Evolutionary conservation across 2,797 vertebrate genomes (phyloP), one percentile per base, ranked within the genome.

Genomic region (Gadopsis bispinosus): DNA sequence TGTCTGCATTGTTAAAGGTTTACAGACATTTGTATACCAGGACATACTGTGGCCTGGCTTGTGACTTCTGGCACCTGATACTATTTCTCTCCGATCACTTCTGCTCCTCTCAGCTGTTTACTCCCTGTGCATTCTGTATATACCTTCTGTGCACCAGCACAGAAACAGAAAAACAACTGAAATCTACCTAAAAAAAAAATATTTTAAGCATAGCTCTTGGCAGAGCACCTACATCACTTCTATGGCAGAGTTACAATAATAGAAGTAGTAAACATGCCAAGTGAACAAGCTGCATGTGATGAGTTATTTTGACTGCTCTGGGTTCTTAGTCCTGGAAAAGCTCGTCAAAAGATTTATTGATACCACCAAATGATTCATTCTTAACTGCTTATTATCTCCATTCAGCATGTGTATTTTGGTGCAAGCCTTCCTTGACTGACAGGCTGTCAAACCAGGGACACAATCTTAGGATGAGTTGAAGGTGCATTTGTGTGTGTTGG

Each of bases 291-390:
- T 68, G 51, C 53, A 47, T 69, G 69, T 33, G 26, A 45, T 56
- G 31, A 65, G 5, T 45, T n/a, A 33, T 17, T 47, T 9, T 58
- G 43, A 67, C 31, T 55, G 67, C 37, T 70, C 47, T 20, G 26
- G 33, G 33, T 72, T 76, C 63, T 41, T 50, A 43, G 63, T 19
- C 11, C 48, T 55, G 53, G 33, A 35, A 51, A 71, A 69, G 35
- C 61, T 58, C 22, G 22, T 77, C 35, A 66, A 67, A 66, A 71
- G n/a, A n/a, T 68, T 73, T 69, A 64, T 14, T 67, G 60, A 66
- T 66, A 55, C 54, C 48, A 43, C 19, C 17, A 58, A 54, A 37
- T 70, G 5, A 62, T 65, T 56, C 48, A 75, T 20, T 43, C 65
- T 17, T 80, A 78, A 41, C 65, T 29, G 69, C 58, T 76, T 73